Percentiles rank a stretch among this genome's conserved stretches.
Conservation (phyloP, 2,888 invertebrate species). For the Heliconius charithonia region DNA sequence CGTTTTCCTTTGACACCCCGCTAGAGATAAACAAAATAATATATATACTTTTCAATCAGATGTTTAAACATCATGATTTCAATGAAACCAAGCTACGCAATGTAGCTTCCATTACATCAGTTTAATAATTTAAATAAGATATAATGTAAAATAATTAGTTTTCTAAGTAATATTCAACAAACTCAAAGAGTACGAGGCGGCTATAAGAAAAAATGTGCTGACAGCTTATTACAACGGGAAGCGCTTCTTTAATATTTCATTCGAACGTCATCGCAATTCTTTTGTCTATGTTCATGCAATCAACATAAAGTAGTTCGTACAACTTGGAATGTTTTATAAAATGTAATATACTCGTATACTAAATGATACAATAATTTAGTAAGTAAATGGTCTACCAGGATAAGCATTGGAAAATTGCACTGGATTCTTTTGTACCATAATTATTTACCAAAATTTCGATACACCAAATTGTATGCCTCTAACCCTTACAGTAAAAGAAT, state of each 20-base stretch:
- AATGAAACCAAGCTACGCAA: background rate
- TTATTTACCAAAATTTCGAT: no score
- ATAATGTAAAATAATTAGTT: background rate
- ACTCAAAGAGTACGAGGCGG: constrained; percentile 5
- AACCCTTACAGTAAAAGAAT: no score
- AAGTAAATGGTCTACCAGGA: background rate
- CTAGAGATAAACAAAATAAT: no score
- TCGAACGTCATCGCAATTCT: constrained; percentile 24
- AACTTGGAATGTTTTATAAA: constrained; percentile 1
- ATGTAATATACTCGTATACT: background rate
- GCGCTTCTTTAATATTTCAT: constrained; percentile 27
- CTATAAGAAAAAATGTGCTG: constrained; percentile 27
- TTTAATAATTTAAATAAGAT: background rate
- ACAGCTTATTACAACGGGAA: constrained; percentile 27
- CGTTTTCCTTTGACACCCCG: no score
- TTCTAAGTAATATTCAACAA: constrained; percentile 15
- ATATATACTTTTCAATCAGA: background rate
- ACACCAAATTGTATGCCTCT: no score
- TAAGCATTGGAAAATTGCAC: no score
- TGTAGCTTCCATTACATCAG: background rate
- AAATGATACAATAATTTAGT: background rate
- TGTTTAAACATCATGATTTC: background rate
- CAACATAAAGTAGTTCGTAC: constrained; percentile 12
- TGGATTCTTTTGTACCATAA: no score
- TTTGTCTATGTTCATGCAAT: constrained; percentile 24